These are phyloP conservation scores for Crocallis elinguaria DNA, from an alignment of 2,888 invertebrate genomes.

Conservation along the genomic window DNA sequence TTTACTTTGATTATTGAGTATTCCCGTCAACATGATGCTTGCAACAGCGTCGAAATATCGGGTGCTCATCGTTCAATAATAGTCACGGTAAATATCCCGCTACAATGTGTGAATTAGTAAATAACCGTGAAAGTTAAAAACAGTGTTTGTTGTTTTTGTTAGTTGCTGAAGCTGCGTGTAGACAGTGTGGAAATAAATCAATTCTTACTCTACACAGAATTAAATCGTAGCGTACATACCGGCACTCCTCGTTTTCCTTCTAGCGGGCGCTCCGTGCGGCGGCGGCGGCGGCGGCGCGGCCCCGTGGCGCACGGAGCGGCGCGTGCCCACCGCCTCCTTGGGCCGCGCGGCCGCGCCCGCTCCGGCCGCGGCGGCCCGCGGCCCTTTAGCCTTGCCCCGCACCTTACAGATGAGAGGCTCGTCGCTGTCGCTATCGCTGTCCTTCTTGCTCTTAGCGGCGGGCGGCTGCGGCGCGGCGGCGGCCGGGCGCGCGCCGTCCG, in stretches of 20 bases:
- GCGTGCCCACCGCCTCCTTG: slow-evolving; percentile 79
- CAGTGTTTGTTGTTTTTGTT: too few relatives aligned
- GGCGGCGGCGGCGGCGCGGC: slow-evolving; percentile 53
- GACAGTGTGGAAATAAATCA: background rate
- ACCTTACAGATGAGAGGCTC: slow-evolving; percentile 91
- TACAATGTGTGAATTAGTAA: too few relatives aligned
- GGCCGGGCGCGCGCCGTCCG: slow-evolving; percentile 60
- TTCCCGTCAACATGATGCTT: too few relatives aligned
- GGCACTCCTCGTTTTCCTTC: slow-evolving; percentile 89
- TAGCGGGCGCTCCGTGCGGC: slow-evolving; percentile 57
- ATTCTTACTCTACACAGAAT: too few relatives aligned
- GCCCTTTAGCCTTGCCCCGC: slow-evolving; percentile 72
- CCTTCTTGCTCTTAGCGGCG: slow-evolving; percentile 83
- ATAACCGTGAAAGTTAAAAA: too few relatives aligned
- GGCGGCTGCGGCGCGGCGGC: slow-evolving; percentile 73
- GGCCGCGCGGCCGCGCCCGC: slow-evolving; percentile 37
- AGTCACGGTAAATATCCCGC: too few relatives aligned
- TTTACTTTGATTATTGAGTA: too few relatives aligned
- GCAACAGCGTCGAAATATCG: too few relatives aligned
- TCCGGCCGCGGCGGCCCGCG: slow-evolving; percentile 42
- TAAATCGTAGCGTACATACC: slow-evolving; percentile 73
- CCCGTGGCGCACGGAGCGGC: slow-evolving; percentile 83
- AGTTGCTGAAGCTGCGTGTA: too few relatives aligned
- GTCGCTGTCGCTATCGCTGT: slow-evolving; percentile 91
- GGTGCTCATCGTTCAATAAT: too few relatives aligned